Conservation (phyloP, 2,888 invertebrate species). For the Drosophila rubida region DNA sequence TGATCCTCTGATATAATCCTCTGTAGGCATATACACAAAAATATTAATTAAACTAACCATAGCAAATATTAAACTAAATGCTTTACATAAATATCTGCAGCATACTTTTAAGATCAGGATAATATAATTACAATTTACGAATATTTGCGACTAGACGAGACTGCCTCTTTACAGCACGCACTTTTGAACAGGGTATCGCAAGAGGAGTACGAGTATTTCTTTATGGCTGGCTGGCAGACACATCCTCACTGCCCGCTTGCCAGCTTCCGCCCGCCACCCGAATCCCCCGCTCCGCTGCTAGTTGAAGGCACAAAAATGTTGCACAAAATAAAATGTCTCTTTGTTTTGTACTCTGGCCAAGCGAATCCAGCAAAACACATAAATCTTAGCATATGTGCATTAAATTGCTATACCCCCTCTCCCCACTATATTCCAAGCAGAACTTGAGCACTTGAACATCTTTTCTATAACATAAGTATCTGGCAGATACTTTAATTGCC, state of each 20-base stretch:
- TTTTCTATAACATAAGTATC: conserved; percentile 25
- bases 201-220: conserved; percentile 44
- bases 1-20: no score
- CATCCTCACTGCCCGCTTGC: conserved; percentile 13
- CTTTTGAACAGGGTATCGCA: conserved; percentile 3
- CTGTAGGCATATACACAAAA: no score
- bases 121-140: not conserved
- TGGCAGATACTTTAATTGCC: conserved; percentile 59
- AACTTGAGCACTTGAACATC: conserved; percentile 14
- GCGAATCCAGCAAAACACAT: conserved; percentile 73
- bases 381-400: conserved; percentile 78
- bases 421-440: not conserved
- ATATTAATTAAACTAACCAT: no score
- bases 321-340: conserved; percentile 76
- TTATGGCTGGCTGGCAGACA: conserved; percentile 58
- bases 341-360: conserved; percentile 72
- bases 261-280: not conserved
- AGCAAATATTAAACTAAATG: no score
- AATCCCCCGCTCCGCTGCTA: conserved; percentile 4
- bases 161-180: no score
- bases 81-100: not conserved
- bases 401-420: conserved; percentile 56
- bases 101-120: not conserved
- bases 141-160: no score
- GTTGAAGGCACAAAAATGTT: conserved; percentile 51